Evolutionary conservation across 2,797 vertebrate genomes (phyloP), one percentile per base, ranked within the genome.

Genomic region (Phrynocephalus forsythii): DNA sequence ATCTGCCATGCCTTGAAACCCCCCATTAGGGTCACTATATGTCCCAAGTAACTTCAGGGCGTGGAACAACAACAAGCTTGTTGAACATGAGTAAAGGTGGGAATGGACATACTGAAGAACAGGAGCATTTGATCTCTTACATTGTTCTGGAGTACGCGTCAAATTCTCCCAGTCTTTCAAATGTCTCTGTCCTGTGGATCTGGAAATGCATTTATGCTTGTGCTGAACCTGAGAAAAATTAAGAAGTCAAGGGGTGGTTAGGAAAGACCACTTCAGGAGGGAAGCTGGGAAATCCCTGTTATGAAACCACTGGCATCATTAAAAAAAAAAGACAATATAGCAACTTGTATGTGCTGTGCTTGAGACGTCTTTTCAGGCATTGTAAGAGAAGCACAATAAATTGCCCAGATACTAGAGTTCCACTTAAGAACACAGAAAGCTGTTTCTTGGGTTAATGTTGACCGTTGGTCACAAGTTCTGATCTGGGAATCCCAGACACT

Each of bases 91-190:
- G 24, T n/a, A 80, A 81, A n/a, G 26, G 26, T 52, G 6, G 30
- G 18, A 20, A 16, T 33, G 28, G 22, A 22, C 16, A 33, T 13
- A 60, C 28, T 60, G 50, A 60, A 60, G 38, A 44, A 44, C 38
- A 44, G 38, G 38, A 44, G 6, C 82, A 30, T 72, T 83, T 68
- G 10, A 1, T 7, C 26, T 63, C 48, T 68, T 71, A n/a, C 13
- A 56, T 56, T 56, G 52, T 56, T 56, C 30, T 1, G 0, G 0
- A 66, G 2, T 6, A 77, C 69, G 6, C 77, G 52, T 26, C 24
- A 82, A 73, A 78, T 73, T 26, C 66, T 79, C 9, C 6, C 5
- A 78, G 91, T 83, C 83, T 26, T 33, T 80, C 75, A 3, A 11
- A 87, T 4, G 1, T 20, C 60, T 87, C 87, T 84, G n/a, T 3